These are phyloP conservation scores for Periophthalmus modestus DNA, from an alignment of 2,113 vertebrate genomes.

Conservation along the genomic window DNA sequence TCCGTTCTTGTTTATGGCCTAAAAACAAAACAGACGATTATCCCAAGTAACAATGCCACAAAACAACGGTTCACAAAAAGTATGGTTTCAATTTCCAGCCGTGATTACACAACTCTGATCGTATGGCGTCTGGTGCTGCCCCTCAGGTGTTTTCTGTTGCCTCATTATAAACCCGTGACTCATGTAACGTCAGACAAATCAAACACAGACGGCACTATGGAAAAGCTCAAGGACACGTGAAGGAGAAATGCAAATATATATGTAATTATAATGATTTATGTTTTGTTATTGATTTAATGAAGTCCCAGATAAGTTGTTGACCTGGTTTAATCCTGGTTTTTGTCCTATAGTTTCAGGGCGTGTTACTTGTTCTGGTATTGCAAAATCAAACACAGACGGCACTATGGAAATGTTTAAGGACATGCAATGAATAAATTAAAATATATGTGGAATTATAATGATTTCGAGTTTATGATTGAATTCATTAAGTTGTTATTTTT, in stretches of 20 bases:
- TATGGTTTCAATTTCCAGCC: neutral
- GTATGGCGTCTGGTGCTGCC: conserved; percentile 15
- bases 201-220: conserved; percentile 5
- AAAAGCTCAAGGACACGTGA: neutral
- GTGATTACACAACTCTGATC: conserved; percentile 5
- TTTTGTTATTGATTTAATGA: neutral
- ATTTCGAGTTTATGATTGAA: no score
- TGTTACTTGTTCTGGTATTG: no score
- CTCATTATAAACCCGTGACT: conserved; percentile 28
- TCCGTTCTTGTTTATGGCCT: neutral
- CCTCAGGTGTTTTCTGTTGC: neutral
- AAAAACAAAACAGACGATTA: neutral
- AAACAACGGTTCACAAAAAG: conserved; percentile 3
- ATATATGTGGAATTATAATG: neutral
- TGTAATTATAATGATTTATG: neutral
- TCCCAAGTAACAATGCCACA: neutral
- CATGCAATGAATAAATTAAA: neutral
- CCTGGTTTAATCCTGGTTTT: no score
- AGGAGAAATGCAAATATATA: neutral
- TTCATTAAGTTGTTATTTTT: neutral
- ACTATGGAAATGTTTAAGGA: no score
- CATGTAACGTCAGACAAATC: neutral
- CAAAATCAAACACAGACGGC: conserved; percentile 8
- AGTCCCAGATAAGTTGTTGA: no score
- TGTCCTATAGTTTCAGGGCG: no score